These are phyloP conservation scores for Sturnira hondurensis DNA, from an alignment of 2,113 vertebrate species.

Conservation along the genomic window DNA sequence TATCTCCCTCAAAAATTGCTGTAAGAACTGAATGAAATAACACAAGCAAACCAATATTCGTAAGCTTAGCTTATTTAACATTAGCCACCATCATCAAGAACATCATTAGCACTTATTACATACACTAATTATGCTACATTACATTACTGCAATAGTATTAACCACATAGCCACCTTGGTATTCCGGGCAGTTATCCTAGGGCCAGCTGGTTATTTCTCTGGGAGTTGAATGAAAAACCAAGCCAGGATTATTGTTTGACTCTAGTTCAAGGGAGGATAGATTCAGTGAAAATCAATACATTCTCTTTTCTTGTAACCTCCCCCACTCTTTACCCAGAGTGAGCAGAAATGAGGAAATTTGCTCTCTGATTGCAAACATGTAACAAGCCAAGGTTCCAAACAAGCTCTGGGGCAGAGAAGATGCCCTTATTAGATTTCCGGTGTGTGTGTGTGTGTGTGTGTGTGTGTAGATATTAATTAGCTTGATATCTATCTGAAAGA, in stretches of 20 bases:
- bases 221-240: background rate
- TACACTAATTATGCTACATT: background rate
- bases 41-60: background rate
- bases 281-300: background rate
- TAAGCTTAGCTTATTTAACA: background rate
- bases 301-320: background rate
- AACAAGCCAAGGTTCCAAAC: background rate
- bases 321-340: background rate
- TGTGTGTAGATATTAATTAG: background rate
- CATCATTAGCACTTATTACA: background rate
- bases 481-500: background rate
- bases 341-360: background rate
- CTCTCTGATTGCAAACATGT: background rate
- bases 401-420: background rate
- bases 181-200: background rate
- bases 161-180: background rate
- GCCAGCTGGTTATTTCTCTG: background rate
- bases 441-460: background rate
- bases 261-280: background rate
- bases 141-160: background rate
- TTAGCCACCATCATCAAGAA: background rate
- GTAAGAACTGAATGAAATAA: background rate
- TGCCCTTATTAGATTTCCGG: background rate
- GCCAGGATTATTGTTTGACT: background rate
- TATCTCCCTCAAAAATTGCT: background rate